Evolutionary conservation across 2,113 vertebrate genomes (phyloP), one percentile per base, ranked within the genome.

Genomic region (Limnothrissa miodon): DNA sequence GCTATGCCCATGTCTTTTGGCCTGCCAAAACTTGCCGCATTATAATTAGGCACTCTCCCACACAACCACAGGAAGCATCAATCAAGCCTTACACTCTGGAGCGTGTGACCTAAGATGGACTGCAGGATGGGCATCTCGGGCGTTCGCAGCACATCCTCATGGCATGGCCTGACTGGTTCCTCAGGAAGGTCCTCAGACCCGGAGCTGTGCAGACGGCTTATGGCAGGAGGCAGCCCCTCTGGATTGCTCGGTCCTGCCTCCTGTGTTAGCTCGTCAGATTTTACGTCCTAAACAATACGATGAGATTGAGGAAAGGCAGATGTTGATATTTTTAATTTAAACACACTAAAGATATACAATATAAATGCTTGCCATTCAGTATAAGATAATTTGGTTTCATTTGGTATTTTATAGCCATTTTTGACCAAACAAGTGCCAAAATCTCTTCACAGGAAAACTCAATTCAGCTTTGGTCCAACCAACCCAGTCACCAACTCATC

Each of bases 111-210:
- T 51, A 94, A 59, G 83, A 46, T 45, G 0, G 91, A 94, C 87
- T 94, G 89, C 25, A 95, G 85, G 45, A 80, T 87, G 0, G 94
- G 94, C 91, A 92, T 93, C 85, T 90, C 89, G 1, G 91, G 93
- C 48, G 90, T 87, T 39, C 53, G 48, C n/a, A 86, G 83, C 5
- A 74, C 9, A 9, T 74, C 66, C 4, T 90, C 81, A 2, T 48
- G 87, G 74, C n/a, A 11, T 42, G 39, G 85, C 19, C 83, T 17
- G 78, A 85, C 44, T 44, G 53, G 79, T 0, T 89, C 53, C 7
- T 90, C 81, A 0, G 90, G 86, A 42, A 87, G 81, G 0, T 90
- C 36, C 82, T 87, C 81, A 1, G 89, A 90, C 89, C 87, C 89
- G 78, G 17, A 1, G 1, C 21, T 79, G 29, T 85, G 66, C 0